These are phyloP conservation scores for Oreohelix idahoensis DNA, from an alignment of 1,140 invertebrate genomes.

Conservation along the genomic window DNA sequence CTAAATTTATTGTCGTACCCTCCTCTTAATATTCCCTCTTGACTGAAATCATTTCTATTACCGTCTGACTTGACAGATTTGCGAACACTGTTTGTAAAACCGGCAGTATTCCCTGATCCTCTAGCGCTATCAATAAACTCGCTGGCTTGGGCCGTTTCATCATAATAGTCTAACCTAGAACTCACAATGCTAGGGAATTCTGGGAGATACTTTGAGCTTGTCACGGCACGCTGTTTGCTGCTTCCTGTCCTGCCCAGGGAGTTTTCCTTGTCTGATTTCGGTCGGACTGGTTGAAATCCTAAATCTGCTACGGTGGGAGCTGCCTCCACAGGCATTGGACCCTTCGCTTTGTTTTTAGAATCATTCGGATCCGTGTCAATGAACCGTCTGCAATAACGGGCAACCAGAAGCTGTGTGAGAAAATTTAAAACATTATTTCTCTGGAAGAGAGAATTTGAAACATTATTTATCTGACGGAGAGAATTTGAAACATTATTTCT, in stretches of 20 bases:
- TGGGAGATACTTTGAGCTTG: background rate
- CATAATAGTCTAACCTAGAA: background rate
- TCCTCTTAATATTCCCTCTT: background rate
- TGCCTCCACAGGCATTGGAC: slow-evolving; percentile 21
- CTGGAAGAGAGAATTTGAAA: background rate
- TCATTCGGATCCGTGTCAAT: slow-evolving; percentile 3
- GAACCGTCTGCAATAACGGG: slow-evolving; percentile 6
- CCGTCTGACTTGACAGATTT: background rate
- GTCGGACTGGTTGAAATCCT: background rate
- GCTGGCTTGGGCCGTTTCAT: background rate
- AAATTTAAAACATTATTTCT: background rate
- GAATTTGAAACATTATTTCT: background rate
- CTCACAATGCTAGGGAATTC: background rate
- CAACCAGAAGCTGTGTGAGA: background rate
- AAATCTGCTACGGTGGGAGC: background rate
- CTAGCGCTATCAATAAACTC: background rate
- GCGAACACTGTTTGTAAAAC: background rate
- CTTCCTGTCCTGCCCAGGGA: background rate
- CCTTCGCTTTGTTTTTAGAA: background rate
- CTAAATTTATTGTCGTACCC: background rate
- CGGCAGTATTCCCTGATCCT: background rate
- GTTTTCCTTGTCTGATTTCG: background rate
- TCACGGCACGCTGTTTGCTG: background rate
- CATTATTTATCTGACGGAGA: background rate
- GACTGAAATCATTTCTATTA: background rate